These are phyloP conservation scores for Sminthurides aquaticus DNA, from an alignment of 2,888 invertebrate genomes.

Conservation along the genomic window DNA sequence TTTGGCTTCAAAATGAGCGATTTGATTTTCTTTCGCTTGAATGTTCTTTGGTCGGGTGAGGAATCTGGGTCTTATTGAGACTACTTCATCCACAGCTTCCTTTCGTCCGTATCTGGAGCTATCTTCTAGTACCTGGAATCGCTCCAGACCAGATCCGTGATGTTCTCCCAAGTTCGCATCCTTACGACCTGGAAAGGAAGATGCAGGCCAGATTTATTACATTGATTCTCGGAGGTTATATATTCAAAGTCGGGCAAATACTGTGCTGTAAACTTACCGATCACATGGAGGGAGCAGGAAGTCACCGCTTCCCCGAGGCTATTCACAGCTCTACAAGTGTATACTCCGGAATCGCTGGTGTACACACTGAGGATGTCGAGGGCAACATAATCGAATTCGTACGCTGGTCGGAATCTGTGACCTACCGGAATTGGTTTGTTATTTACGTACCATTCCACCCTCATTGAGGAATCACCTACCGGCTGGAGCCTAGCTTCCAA, in stretches of 20 bases:
- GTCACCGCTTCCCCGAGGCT: slow-evolving; percentile 90
- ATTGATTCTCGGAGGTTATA: slow-evolving; percentile 34
- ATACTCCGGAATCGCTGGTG: slow-evolving; percentile 93
- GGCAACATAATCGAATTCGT: slow-evolving; percentile 95
- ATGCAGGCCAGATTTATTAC: no score
- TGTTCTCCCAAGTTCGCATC: slow-evolving; percentile 80
- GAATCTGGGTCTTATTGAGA: slow-evolving; percentile 72
- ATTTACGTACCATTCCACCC: slow-evolving; percentile 93
- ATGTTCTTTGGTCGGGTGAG: slow-evolving; percentile 79
- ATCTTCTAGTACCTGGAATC: slow-evolving; percentile 88
- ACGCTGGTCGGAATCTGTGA: slow-evolving; percentile 86
- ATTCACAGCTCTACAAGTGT: slow-evolving; percentile 87
- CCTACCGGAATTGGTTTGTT: slow-evolving; percentile 86
- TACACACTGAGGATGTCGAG: slow-evolving; percentile 92
- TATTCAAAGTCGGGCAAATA: slow-evolving; percentile 2
- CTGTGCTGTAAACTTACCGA: slow-evolving; percentile 51
- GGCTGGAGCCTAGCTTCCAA: slow-evolving; percentile 85
- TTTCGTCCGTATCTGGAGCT: slow-evolving; percentile 30
- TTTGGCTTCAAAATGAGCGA: slow-evolving; percentile 96
- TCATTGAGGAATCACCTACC: slow-evolving; percentile 59
- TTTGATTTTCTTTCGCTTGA: slow-evolving; percentile 76
- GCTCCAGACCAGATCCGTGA: slow-evolving; percentile 82
- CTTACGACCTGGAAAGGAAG: slow-evolving; percentile 59
- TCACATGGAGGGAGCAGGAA: slow-evolving; percentile 79
- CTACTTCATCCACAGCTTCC: slow-evolving; percentile 56